Conservation (phyloP, 2,888 invertebrate species). For the Rhogogaster chlorosoma region DNA sequence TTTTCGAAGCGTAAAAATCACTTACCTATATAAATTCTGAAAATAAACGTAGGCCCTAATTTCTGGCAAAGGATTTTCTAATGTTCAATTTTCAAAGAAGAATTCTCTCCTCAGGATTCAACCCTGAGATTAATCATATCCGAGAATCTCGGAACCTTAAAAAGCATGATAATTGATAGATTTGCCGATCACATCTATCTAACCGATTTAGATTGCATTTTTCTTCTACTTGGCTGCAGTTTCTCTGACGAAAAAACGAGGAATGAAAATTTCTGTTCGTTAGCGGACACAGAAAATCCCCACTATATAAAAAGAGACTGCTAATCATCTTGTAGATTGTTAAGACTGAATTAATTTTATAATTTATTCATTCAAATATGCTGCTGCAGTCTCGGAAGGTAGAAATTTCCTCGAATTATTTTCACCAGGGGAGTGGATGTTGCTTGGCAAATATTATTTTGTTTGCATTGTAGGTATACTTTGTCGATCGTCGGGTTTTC, state of each 20-base stretch:
- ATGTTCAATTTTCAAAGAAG: neutral
- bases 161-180: neutral
- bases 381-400: neutral
- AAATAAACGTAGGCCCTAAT: neutral
- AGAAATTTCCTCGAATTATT: neutral
- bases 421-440: too few relatives aligned
- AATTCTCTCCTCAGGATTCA: too few relatives aligned
- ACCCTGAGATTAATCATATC: too few relatives aligned
- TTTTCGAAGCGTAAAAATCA: neutral
- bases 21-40: neutral
- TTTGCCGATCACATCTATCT: neutral
- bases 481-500: neutral
- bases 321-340: slow-evolving; percentile 7
- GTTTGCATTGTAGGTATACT: too few relatives aligned
- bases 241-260: neutral
- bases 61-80: neutral
- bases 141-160: neutral
- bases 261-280: slow-evolving; percentile 24
- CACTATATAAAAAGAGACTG: neutral
- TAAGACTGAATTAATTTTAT: slow-evolving; percentile 8
- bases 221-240: neutral
- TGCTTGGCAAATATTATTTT: too few relatives aligned
- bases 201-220: neutral
- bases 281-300: neutral
- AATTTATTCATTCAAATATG: neutral